These are phyloP conservation scores for Lepetodrilus schrolli DNA, from an alignment of 2,888 invertebrate genomes.

Conservation along the genomic window DNA sequence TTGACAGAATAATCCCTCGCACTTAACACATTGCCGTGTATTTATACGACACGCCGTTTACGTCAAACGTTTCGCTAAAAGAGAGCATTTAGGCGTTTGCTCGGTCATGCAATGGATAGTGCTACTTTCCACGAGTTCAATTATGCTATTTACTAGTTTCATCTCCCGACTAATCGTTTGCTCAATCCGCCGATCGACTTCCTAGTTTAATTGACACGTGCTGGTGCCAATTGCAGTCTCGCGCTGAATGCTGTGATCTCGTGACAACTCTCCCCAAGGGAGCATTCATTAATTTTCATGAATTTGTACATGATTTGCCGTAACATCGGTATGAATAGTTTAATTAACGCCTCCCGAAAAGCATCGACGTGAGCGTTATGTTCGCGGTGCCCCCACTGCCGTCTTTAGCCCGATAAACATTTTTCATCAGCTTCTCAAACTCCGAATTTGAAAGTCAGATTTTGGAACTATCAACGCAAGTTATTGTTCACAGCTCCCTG, in stretches of 20 bases:
- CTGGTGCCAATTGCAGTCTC: slow-evolving; percentile 36
- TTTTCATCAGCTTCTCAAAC: slow-evolving; percentile 38
- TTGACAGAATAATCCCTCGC: background rate
- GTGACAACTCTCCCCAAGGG: slow-evolving; percentile 34
- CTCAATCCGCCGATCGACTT: slow-evolving; percentile 35
- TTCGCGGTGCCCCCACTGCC: slow-evolving; percentile 31
- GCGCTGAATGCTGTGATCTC: slow-evolving; percentile 33
- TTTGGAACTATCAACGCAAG: slow-evolving; percentile 11
- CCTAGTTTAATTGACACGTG: slow-evolving; percentile 41
- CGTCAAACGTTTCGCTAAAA: background rate
- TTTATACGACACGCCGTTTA: background rate
- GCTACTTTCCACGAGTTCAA: slow-evolving; percentile 22
- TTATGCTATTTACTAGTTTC: slow-evolving; percentile 29
- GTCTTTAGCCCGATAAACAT: slow-evolving; percentile 41
- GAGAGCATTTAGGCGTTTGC: background rate
- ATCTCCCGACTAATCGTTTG: slow-evolving; percentile 37
- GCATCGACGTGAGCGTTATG: slow-evolving; percentile 28
- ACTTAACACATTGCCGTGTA: background rate
- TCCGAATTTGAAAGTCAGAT: slow-evolving; percentile 30
- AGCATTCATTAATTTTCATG: slow-evolving; percentile 44
- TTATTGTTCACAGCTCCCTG: slow-evolving; percentile 18
- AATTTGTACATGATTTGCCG: slow-evolving; percentile 41
- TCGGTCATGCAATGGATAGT: background rate
- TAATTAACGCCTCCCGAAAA: slow-evolving; percentile 37
- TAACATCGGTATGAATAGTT: slow-evolving; percentile 42